These are phyloP conservation scores for Gorsachius goisagi DNA, from an alignment of 2,113 vertebrate genomes.

Conservation along the genomic window DNA sequence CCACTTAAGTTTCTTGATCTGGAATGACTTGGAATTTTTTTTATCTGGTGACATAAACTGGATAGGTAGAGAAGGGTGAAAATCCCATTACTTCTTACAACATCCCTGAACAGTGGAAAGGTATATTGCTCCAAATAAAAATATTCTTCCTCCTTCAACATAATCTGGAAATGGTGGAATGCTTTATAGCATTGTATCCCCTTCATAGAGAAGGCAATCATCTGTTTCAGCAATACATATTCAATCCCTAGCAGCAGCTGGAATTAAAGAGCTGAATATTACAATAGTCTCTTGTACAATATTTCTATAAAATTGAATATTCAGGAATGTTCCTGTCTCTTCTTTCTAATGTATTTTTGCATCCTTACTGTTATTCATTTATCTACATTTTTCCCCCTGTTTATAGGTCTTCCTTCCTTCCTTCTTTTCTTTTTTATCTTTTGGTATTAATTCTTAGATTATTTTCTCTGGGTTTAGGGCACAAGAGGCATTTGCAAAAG, in stretches of 20 bases:
- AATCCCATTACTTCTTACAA: background rate
- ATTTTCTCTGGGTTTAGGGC: background rate
- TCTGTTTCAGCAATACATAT: background rate
- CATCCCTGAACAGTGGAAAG: background rate
- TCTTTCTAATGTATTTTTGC: background rate
- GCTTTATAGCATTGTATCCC: background rate
- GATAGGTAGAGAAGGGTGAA: background rate
- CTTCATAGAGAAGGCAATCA: background rate
- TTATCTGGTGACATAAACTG: background rate
- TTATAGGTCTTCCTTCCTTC: background rate
- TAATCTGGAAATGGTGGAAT: background rate
- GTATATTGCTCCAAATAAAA: background rate
- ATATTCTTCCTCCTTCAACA: background rate
- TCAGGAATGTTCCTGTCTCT: background rate
- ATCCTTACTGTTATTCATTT: background rate
- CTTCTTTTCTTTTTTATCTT: too few relatives aligned
- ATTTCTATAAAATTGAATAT: background rate
- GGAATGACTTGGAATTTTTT: background rate
- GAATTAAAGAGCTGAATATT: background rate
- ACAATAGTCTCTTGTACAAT: background rate
- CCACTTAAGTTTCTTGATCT: background rate
- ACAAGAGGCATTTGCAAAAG: background rate
- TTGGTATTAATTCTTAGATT: background rate
- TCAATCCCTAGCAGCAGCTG: background rate
- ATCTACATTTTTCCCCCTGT: background rate